Conservation (phyloP, 2,797 vertebrate genomes). For the Harpagifer antarcticus region DNA sequence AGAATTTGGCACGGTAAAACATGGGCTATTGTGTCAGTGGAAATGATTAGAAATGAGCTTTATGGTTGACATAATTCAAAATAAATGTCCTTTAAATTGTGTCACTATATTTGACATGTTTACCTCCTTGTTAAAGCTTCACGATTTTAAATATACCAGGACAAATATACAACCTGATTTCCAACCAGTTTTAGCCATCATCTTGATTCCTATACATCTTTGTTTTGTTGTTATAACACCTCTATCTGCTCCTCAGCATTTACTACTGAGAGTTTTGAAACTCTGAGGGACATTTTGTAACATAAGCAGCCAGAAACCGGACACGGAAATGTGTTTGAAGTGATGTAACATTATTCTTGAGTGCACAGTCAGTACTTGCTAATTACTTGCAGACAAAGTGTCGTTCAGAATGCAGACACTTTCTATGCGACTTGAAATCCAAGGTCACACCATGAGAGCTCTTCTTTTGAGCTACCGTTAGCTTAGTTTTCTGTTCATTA, state of each 20-base stretch:
- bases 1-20: not conserved
- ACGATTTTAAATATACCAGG: not conserved
- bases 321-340: not conserved
- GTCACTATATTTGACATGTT: not conserved
- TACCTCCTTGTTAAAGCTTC: not conserved
- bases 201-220: not conserved
- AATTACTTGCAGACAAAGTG: slow-evolving; percentile 2
- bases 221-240: not conserved
- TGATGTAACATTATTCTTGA: not conserved
- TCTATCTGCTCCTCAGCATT: not conserved
- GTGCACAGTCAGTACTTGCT: not conserved
- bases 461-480: not conserved
- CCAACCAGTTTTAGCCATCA: not conserved
- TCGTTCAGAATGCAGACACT: not conserved
- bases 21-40: too few relatives aligned
- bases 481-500: not conserved
- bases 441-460: slow-evolving; percentile 20
- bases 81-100: not conserved
- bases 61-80: too few relatives aligned
- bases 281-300: slow-evolving; percentile 3
- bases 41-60: not conserved
- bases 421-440: not conserved
- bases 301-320: not conserved
- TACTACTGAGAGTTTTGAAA: not conserved
- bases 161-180: not conserved